Conservation (phyloP, 2,797 vertebrate genomes). For the Periparus ater region DNA sequence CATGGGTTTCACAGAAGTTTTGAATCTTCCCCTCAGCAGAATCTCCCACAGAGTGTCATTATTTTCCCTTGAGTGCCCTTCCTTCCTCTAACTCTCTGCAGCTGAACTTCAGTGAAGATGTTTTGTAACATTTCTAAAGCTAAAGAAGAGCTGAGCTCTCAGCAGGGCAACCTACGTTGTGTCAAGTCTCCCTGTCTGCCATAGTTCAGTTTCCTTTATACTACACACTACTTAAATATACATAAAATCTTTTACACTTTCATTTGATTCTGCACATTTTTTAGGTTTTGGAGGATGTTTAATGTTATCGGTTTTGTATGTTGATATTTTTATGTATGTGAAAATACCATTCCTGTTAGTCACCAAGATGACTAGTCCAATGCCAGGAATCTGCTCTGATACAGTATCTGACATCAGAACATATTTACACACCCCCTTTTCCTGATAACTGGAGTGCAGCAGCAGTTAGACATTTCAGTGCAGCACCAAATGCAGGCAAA, state of each 20-base stretch:
- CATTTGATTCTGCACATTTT: not conserved
- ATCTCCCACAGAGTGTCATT: not conserved
- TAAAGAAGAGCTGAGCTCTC: not conserved
- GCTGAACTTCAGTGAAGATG: not conserved
- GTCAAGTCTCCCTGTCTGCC: not conserved
- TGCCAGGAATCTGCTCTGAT: not conserved
- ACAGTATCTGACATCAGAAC: not conserved
- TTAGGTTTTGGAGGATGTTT: not conserved
- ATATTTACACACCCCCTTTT: not conserved
- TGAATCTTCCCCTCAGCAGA: not conserved
- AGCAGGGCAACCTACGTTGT: not conserved
- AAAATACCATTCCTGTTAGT: not conserved
- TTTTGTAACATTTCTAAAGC: not conserved
- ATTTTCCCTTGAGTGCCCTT: not conserved
- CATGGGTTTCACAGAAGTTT: not conserved
- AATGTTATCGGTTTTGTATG: not conserved
- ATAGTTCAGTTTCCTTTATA: not conserved
- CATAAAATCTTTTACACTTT: not conserved
- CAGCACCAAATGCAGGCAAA: not conserved
- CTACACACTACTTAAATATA: not conserved
- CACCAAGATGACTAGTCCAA: not conserved
- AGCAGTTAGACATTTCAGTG: not conserved
- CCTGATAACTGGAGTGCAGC: not conserved
- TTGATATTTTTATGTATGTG: not conserved
- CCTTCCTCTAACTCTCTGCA: not conserved